These are phyloP conservation scores for Maconellicoccus hirsutus DNA, from an alignment of 1,140 invertebrate genomes.

Conservation along the genomic window DNA sequence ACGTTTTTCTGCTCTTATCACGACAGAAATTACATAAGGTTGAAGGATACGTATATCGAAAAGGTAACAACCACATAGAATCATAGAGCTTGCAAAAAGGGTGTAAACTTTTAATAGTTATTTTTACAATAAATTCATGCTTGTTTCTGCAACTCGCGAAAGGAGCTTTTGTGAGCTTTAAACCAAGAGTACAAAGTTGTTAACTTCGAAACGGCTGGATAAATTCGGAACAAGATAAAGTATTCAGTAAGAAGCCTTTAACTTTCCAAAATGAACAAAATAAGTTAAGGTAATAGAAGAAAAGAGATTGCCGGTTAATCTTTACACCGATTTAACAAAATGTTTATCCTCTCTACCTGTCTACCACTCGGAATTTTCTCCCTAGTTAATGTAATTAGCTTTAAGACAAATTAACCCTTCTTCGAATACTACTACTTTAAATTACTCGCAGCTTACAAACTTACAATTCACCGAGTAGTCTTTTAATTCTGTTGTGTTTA, in stretches of 20 bases:
- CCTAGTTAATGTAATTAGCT: slow-evolving; percentile 20
- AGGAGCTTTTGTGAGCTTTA: slow-evolving; percentile 1
- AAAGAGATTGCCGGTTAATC: slow-evolving; percentile 14
- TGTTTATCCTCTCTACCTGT: slow-evolving; percentile 19
- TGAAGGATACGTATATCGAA: too few relatives aligned
- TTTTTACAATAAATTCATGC: not conserved
- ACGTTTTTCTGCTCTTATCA: too few relatives aligned
- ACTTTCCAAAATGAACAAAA: slow-evolving; percentile 14
- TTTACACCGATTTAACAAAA: slow-evolving; percentile 19
- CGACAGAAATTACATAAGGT: too few relatives aligned
- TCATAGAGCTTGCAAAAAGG: not conserved
- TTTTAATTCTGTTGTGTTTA: not conserved
- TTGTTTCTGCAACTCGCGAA: not conserved
- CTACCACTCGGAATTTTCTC: not conserved
- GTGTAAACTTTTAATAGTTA: not conserved
- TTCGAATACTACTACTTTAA: slow-evolving; percentile 12
- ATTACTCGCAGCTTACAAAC: slow-evolving; percentile 17
- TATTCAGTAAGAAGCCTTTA: slow-evolving; percentile 19
- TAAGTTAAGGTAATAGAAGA: slow-evolving; percentile 19
- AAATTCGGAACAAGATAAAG: slow-evolving; percentile 16
- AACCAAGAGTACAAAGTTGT: slow-evolving; percentile 7
- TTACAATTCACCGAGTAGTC: slow-evolving; percentile 1
- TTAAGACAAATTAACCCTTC: slow-evolving; percentile 19
- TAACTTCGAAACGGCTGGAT: slow-evolving; percentile 18
- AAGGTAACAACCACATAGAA: too few relatives aligned